A percentile compares a stretch with the other conserved stretches of the same genome.
Evolutionary conservation across 2,113 vertebrate genomes (phyloP).

Genomic region (Cygnus atratus): DNA sequence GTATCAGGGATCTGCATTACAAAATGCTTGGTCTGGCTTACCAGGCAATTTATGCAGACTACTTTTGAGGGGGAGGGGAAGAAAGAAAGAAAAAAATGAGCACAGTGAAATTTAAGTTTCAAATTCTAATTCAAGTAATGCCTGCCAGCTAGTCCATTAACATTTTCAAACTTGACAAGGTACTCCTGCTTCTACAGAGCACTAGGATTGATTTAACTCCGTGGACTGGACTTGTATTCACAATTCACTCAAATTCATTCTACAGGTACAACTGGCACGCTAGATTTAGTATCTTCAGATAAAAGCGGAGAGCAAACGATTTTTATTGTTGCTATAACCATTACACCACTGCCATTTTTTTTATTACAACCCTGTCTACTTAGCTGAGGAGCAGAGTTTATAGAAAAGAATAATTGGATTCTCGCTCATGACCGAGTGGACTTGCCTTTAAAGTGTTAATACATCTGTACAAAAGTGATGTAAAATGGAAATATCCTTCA

Average conservation of each 20-base stretch:
- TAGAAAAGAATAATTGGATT: not conserved
- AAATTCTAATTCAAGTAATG: not conserved
- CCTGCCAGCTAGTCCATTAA: not conserved
- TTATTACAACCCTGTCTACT: not conserved
- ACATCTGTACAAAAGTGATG: too few species aligned
- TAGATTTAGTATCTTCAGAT: not conserved
- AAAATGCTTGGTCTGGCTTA: not conserved
- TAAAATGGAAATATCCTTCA: not conserved
- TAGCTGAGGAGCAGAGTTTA: not conserved
- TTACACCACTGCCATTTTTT: not conserved
- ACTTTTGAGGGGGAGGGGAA: too few species aligned
- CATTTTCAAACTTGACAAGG: not conserved
- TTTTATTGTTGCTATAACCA: not conserved
- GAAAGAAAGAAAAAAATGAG: not conserved
- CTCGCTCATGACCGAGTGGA: not conserved
- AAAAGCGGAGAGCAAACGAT: not conserved
- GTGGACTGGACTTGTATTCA: not conserved
- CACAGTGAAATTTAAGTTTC: not conserved
- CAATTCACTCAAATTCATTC: not conserved
- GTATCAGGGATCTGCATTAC: not conserved
- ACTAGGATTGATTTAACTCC: not conserved
- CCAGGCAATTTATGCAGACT: not conserved
- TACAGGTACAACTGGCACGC: not conserved
- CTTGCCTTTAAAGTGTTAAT: not conserved
- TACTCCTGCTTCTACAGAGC: not conserved